Evolutionary conservation across 2,888 invertebrate genomes (phyloP).

Genomic region (Campaea margaritaria): DNA sequence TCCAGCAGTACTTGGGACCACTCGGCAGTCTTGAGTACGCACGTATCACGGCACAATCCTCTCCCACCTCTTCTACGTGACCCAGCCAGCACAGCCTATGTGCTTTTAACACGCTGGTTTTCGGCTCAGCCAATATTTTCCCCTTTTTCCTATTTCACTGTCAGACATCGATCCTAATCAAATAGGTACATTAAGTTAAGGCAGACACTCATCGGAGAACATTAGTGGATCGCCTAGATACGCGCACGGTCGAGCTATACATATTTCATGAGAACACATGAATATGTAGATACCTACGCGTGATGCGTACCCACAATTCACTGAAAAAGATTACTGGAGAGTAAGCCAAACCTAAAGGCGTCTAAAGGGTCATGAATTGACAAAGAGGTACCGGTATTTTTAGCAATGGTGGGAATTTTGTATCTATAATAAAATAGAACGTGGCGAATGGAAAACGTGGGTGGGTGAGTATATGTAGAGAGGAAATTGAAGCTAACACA

Average conservation of each 20-base stretch:
- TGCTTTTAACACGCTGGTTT: no score
- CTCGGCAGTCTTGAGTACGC: no score
- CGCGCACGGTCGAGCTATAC: background rate
- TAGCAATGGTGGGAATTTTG: background rate
- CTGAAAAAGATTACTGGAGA: constrained; percentile 8
- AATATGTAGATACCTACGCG: constrained; percentile 19
- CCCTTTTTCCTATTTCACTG: background rate
- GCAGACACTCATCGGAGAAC: background rate
- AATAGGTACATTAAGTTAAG: background rate
- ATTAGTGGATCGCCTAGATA: constrained; percentile 1
- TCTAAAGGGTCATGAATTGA: constrained; percentile 4
- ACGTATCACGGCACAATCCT: no score
- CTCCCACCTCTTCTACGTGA: no score
- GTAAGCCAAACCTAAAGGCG: constrained; percentile 3
- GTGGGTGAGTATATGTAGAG: no score
- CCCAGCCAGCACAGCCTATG: no score
- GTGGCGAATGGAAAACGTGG: no score
- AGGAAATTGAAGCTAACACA: no score
- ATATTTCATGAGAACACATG: constrained; percentile 24
- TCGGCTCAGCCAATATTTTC: no score
- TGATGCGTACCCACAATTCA: constrained; percentile 6
- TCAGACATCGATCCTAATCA: background rate
- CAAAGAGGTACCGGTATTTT: background rate
- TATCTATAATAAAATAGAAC: no score
- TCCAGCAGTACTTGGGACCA: no score